Conservation (phyloP, 2,888 invertebrate species). For the Spisula subtruncata region DNA sequence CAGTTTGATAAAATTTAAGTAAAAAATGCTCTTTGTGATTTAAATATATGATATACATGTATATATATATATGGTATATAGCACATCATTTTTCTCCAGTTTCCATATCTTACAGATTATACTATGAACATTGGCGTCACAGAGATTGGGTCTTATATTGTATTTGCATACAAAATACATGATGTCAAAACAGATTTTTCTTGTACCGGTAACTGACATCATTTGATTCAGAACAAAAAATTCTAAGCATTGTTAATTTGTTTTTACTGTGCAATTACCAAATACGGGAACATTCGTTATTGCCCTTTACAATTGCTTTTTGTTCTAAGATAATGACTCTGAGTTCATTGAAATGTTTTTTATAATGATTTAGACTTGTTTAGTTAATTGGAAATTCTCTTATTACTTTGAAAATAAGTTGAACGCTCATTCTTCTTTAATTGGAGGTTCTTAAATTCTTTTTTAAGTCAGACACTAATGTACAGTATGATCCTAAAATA, state of each 20-base stretch:
- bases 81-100: background rate
- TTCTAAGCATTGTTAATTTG: background rate
- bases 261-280: background rate
- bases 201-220: background rate
- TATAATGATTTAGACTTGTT: no score
- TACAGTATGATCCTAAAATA: no score
- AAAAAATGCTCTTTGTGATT: no score
- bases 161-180: background rate
- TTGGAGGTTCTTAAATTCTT: no score
- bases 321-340: background rate
- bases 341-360: no score
- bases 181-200: background rate
- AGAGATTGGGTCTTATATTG: background rate
- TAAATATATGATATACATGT: background rate
- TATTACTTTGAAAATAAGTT: no score
- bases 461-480: no score
- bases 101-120: background rate
- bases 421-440: no score
- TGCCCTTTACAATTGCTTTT: background rate
- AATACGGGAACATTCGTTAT: background rate
- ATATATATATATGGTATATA: background rate
- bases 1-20: no score
- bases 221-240: background rate
- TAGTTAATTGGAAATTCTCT: no score
- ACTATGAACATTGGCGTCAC: background rate